A percentile compares a stretch with the other conserved stretches of the same genome.
Conservation (phyloP, 2,797 vertebrate species). For the Echiichthys vipera region DNA sequence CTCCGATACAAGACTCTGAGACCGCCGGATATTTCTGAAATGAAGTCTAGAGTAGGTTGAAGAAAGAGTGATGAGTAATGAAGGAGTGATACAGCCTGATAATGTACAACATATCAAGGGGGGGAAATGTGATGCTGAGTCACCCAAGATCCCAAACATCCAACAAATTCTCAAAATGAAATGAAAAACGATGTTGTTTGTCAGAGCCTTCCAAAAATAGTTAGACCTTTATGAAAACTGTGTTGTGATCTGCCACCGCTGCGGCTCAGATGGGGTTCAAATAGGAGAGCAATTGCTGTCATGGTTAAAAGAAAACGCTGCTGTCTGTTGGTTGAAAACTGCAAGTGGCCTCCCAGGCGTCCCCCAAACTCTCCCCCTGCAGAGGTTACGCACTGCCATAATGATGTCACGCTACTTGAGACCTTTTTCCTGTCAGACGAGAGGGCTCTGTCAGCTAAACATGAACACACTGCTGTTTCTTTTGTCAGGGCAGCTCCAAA, state of each 20-base stretch:
- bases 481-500: neutral
- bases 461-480: neutral
- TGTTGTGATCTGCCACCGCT: neutral
- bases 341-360: neutral
- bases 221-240: neutral
- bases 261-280: neutral
- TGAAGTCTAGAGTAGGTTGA: neutral
- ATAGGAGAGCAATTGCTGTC: neutral
- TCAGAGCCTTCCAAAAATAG: no score
- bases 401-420: neutral
- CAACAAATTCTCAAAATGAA: no score
- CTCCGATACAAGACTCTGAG: no score
- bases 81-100: neutral
- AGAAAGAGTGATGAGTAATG: slow-evolving; percentile 17
- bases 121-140: slow-evolving; percentile 8
- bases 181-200: no score
- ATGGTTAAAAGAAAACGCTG: neutral
- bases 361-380: neutral
- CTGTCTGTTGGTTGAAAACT: neutral
- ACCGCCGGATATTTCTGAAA: no score
- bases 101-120: neutral
- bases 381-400: neutral
- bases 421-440: neutral
- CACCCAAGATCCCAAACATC: no score
- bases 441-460: neutral